phyloP scores from a whole-genome alignment of 2,888 invertebrate genomes.

The Pheosia gnoma region DNA sequence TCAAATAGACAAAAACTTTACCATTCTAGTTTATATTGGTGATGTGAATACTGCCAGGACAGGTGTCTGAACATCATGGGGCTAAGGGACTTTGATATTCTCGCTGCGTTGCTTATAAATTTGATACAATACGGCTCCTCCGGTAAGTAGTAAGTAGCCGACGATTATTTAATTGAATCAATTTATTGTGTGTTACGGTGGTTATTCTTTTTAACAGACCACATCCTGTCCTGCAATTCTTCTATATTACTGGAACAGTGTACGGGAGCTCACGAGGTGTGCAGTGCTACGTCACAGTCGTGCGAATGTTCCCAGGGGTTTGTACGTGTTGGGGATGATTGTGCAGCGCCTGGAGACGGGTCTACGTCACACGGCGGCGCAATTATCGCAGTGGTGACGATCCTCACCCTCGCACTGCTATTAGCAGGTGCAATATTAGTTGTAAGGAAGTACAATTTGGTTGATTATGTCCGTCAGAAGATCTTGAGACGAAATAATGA shows the following conservation, averaged over 20 bases:
- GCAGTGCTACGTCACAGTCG: conserved; percentile 50
- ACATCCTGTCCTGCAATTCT: conserved; percentile 77
- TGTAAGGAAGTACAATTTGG: conserved; percentile 74
- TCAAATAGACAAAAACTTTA: conserved; percentile 47
- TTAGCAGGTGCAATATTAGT: conserved; percentile 69
- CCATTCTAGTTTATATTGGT: conserved; percentile 51
- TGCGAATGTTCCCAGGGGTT: conserved; percentile 65
- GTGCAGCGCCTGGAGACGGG: conserved; percentile 43
- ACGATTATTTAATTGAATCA: conserved; percentile 83
- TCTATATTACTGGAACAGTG: conserved; percentile 52
- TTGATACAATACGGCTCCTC: conserved; percentile 62
- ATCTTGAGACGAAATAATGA: conserved; percentile 70
- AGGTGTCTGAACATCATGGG: conserved; percentile 53
- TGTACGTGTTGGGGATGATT: conserved; percentile 54
- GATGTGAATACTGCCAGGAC: conserved; percentile 58
- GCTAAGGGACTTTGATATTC: conserved; percentile 56
- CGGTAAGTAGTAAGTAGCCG: conserved; percentile 67
- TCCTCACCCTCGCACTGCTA: conserved; percentile 72
- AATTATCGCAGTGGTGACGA: conserved; percentile 63
- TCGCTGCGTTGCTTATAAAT: conserved; percentile 63
- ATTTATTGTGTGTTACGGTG: conserved; percentile 69
- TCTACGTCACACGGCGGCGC: conserved; percentile 47
- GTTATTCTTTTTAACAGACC: conserved; percentile 80
- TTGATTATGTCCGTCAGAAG: conserved; percentile 70
- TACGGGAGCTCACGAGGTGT: conserved; percentile 58